These are phyloP conservation scores for Mythimna ferrago DNA, from an alignment of 2,888 invertebrate genomes.

Conservation along the genomic window DNA sequence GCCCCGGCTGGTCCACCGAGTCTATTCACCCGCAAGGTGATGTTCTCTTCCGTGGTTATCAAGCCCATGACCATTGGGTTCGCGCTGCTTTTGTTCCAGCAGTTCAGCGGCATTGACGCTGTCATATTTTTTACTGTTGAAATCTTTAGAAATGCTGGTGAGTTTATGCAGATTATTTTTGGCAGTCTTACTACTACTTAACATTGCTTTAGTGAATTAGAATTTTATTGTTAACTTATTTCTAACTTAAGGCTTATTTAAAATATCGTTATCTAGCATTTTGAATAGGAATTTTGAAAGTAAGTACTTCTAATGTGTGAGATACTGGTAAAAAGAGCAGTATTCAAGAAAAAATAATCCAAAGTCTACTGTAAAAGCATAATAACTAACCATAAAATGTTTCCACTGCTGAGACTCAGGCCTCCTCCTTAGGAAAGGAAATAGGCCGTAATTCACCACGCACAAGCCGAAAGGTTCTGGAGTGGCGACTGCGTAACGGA, in stretches of 20 bases:
- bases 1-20: conserved; percentile 72
- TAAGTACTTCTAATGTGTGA: not conserved
- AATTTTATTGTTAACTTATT: not conserved
- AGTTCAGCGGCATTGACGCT: conserved; percentile 91
- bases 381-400: no score
- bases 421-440: no score
- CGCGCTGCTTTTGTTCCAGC: conserved; percentile 89
- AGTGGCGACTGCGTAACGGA: no score
- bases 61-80: conserved; percentile 88
- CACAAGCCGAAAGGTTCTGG: no score
- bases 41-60: conserved; percentile 85
- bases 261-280: not conserved
- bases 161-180: not conserved
- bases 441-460: no score
- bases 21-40: conserved; percentile 85
- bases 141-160: conserved; percentile 90
- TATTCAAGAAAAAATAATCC: not conserved
- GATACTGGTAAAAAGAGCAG: not conserved
- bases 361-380: not conserved
- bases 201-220: not conserved
- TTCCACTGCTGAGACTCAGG: no score
- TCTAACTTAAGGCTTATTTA: not conserved
- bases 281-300: not conserved
- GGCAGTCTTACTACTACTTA: not conserved
- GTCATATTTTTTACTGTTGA: conserved; percentile 91